Conservation (phyloP, 2,888 invertebrate species). For the Cheilosia vulpina region DNA sequence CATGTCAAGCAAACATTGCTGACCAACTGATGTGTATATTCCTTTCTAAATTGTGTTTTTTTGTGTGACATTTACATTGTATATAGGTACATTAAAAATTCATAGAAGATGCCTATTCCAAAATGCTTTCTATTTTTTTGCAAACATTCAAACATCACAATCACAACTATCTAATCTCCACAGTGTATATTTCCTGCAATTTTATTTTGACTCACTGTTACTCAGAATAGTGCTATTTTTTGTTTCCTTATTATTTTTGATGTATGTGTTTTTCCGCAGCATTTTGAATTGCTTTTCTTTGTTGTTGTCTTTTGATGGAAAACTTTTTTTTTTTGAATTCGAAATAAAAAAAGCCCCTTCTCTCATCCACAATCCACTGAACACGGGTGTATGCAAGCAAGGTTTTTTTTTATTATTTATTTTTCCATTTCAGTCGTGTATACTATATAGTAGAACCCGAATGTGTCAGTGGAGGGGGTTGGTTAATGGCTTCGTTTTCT, state of each 20-base stretch:
- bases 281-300: conserved; percentile 68
- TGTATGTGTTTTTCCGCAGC: conserved; percentile 59
- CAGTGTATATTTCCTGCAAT: background rate
- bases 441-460: conserved; percentile 29
- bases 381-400: background rate
- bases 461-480: conserved; percentile 47
- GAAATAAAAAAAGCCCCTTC: conserved; percentile 31
- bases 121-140: too few relatives aligned
- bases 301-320: conserved; percentile 61
- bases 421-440: conserved; percentile 43
- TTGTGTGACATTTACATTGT: too few relatives aligned
- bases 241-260: background rate
- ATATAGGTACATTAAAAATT: too few relatives aligned
- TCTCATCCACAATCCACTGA: background rate
- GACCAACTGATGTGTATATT: too few relatives aligned
- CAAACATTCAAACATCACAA: background rate
- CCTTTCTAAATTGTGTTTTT: too few relatives aligned
- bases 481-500: conserved; percentile 60
- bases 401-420: conserved; percentile 17
- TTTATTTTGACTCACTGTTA: conserved; percentile 42
- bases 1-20: too few relatives aligned
- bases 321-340: conserved; percentile 51
- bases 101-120: too few relatives aligned
- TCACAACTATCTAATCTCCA: background rate
- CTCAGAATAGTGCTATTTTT: conserved; percentile 23